These are phyloP conservation scores for Idaea straminata DNA, from an alignment of 2,888 invertebrate species.

Conservation along the genomic window DNA sequence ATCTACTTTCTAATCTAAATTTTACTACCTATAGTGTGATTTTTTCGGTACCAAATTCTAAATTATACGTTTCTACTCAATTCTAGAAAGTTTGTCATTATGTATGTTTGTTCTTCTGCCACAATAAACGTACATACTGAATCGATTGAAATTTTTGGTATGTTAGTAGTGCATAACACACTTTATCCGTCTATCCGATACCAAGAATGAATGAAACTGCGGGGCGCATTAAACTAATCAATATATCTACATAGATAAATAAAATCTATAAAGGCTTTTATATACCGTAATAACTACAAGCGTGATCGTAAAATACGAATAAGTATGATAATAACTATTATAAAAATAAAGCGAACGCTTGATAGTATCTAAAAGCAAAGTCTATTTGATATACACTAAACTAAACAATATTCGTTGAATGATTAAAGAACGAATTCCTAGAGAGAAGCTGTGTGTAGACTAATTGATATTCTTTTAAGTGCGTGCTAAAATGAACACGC, in stretches of 20 bases:
- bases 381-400: slow-evolving; percentile 1
- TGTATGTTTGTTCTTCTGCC: no score
- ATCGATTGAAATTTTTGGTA: no score
- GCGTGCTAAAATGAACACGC: slow-evolving; percentile 1
- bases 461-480: neutral
- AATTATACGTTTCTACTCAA: neutral
- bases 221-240: neutral
- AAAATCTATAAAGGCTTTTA: neutral
- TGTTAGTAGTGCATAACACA: no score
- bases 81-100: neutral
- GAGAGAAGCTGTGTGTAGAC: neutral
- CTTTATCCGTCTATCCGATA: no score
- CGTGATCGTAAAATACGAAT: neutral
- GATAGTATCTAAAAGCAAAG: neutral
- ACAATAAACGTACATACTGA: no score
- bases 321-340: neutral
- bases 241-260: neutral
- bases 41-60: neutral
- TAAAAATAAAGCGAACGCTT: slow-evolving; percentile 1
- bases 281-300: neutral
- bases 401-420: neutral
- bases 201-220: neutral
- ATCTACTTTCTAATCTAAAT: neutral
- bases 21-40: neutral
- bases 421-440: neutral